Percentiles rank a stretch among this genome's conserved stretches.
phyloP scores from a whole-genome alignment of 1,140 invertebrate genomes.

The Diorhabda carinulata region DNA sequence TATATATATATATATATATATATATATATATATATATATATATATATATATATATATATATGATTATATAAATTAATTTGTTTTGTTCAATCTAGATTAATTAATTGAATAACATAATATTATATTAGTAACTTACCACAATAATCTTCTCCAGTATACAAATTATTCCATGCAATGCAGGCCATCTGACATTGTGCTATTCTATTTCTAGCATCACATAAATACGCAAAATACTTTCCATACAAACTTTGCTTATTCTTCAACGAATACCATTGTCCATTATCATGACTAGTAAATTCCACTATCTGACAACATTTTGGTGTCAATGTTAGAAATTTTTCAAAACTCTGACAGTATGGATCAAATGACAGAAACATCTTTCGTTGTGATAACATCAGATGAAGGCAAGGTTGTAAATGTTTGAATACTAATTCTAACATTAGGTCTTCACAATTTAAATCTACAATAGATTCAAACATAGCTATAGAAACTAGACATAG shows the following conservation, averaged over 20 bases:
- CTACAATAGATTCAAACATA: conserved; percentile 85
- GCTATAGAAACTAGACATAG: conserved; percentile 86
- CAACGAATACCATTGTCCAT: conserved; percentile 52
- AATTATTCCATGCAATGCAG: conserved; percentile 71
- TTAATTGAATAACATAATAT: too few species aligned
- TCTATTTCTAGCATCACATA: conserved; percentile 75
- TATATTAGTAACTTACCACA: conserved; percentile 23
- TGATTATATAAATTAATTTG: too few species aligned
- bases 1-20: too few species aligned
- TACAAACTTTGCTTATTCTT: conserved; percentile 58
- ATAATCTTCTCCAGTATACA: conserved; percentile 58
- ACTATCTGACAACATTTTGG: conserved; percentile 58
- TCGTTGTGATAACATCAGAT: conserved; percentile 82
- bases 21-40: too few species aligned
- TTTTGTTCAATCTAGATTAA: too few species aligned
- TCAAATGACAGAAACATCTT: conserved; percentile 72
- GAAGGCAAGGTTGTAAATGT: conserved; percentile 83
- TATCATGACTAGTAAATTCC: conserved; percentile 39
- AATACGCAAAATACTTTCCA: conserved; percentile 76
- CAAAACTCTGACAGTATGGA: conserved; percentile 74
- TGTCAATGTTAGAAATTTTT: conserved; percentile 77
- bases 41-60: too few species aligned
- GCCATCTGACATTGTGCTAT: conserved; percentile 69
- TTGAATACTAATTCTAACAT: conserved; percentile 89
- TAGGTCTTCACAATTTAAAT: conserved; percentile 95